These are phyloP conservation scores for Pocillopora meandrina DNA, from an alignment of 92 coral and sea anemone genomes.

Conservation along the genomic window DNA sequence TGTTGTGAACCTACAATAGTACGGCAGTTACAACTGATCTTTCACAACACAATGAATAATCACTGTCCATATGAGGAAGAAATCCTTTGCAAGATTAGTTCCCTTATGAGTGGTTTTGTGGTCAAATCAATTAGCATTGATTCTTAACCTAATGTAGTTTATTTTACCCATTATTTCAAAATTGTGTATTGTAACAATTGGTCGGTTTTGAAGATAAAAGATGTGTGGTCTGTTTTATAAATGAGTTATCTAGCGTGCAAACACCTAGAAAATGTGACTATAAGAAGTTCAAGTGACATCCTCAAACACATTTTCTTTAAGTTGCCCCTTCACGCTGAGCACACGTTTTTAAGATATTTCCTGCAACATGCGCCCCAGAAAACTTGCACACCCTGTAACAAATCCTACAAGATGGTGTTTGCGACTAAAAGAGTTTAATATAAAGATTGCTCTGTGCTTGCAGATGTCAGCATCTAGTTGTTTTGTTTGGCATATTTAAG, in stretches of 20 bases:
- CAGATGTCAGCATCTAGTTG: neutral
- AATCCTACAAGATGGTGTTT: neutral
- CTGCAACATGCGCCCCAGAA: too few relatives aligned
- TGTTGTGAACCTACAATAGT: neutral
- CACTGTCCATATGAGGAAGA: neutral
- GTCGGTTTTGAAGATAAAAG: neutral
- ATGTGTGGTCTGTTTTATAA: neutral
- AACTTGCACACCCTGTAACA: neutral
- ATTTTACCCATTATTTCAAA: neutral
- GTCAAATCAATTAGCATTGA: slow-evolving; percentile 10
- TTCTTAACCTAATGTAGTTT: neutral
- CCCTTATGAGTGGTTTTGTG: neutral
- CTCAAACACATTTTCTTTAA: too few relatives aligned
- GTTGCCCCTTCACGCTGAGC: too few relatives aligned
- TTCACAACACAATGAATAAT: neutral
- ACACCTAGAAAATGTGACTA: neutral
- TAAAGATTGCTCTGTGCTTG: neutral
- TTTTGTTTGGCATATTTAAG: neutral
- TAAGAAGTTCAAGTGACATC: neutral
- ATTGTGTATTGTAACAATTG: neutral
- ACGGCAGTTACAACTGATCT: neutral
- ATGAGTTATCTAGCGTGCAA: neutral
- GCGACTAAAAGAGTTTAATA: neutral
- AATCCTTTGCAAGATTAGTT: neutral
- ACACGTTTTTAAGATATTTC: too few relatives aligned